Percentiles rank a stretch among this genome's conserved stretches.
Evolutionary conservation across 53 echinoderm and acorn worm species (phyloP).

Genomic region (Arbacia lixula): DNA sequence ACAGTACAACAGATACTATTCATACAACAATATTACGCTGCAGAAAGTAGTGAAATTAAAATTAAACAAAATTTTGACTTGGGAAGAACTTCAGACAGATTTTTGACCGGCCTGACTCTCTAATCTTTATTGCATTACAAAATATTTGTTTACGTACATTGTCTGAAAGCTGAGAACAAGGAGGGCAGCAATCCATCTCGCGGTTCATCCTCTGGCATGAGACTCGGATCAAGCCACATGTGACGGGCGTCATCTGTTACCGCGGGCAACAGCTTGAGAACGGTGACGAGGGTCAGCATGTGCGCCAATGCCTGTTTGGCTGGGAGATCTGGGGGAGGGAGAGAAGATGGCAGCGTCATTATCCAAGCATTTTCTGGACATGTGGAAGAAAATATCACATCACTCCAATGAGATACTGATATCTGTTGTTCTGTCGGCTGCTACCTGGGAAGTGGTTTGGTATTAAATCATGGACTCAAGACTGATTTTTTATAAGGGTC

Average conservation of each 20-base stretch:
- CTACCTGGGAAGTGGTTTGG: no score
- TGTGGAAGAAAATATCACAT: neutral
- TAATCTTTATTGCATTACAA: no score
- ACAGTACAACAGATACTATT: no score
- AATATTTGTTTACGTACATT: constrained; percentile 64
- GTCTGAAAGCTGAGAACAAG: constrained; percentile 65
- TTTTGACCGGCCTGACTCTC: no score
- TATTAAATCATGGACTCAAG: no score
- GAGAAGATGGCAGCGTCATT: neutral
- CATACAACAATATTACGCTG: no score
- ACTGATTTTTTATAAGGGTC: no score
- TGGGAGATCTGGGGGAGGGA: constrained; percentile 50
- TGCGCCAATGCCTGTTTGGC: constrained; percentile 59
- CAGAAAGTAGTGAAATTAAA: no score
- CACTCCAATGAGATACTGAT: neutral
- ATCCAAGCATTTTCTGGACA: neutral
- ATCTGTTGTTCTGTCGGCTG: no score
- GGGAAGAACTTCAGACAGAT: no score
- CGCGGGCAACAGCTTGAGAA: constrained; percentile 67
- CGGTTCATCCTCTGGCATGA: constrained; percentile 69
- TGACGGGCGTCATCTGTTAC: constrained; percentile 56
- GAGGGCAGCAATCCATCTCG: constrained; percentile 60
- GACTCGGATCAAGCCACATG: constrained; percentile 61
- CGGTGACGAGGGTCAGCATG: constrained; percentile 63
- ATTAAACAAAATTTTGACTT: no score